Evolutionary conservation across 2,888 invertebrate genomes (phyloP).

Genomic region (Aplocera efformata): DNA sequence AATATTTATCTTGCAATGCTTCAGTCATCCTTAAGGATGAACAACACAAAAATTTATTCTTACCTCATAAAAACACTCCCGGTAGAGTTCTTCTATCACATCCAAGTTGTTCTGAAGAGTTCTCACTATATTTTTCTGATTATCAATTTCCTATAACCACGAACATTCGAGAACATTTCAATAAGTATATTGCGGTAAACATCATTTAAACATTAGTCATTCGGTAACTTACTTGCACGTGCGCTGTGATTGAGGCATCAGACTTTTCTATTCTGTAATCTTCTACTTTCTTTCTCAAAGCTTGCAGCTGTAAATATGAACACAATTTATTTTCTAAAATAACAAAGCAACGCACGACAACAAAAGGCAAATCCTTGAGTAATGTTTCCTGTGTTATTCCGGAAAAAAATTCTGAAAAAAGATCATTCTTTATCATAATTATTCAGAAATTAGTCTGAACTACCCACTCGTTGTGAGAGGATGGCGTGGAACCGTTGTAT

Average conservation of each 20-base stretch:
- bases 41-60: no score
- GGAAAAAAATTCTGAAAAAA: no score
- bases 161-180: neutral
- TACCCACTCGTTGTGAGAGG: no score
- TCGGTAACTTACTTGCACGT: slow-evolving; percentile 37
- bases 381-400: no score
- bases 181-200: neutral
- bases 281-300: slow-evolving; percentile 32
- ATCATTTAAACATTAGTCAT: no score
- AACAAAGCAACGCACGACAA: no score
- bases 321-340: neutral
- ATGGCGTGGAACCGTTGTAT: no score
- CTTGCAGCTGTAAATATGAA: slow-evolving; percentile 32
- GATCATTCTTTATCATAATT: no score
- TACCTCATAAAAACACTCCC: slow-evolving; percentile 72
- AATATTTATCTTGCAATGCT: no score
- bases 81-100: slow-evolving; percentile 64
- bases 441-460: no score
- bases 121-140: slow-evolving; percentile 45
- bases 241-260: slow-evolving; percentile 39
- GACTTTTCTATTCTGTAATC: slow-evolving; percentile 33
- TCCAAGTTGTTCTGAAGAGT: slow-evolving; percentile 55
- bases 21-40: no score
- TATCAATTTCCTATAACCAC: slow-evolving; percentile 43
- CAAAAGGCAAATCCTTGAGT: no score